Percentiles rank a stretch among this genome's conserved stretches.
Evolutionary conservation across 2,797 vertebrate species (phyloP).

Genomic region (Alcedo atthis): DNA sequence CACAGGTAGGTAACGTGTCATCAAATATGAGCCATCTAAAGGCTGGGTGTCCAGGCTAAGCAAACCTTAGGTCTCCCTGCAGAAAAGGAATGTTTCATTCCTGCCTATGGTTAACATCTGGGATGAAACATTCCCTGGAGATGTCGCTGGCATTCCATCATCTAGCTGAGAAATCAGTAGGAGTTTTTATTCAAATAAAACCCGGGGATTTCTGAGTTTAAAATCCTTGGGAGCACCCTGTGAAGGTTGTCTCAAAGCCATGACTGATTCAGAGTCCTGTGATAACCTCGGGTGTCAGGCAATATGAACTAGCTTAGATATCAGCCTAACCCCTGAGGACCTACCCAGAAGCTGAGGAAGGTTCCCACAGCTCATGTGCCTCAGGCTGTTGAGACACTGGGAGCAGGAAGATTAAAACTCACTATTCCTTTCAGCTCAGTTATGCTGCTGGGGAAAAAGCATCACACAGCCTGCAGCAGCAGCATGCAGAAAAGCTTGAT

Average conservation of each 20-base stretch:
- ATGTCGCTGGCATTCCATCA: accelerated
- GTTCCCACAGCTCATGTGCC: neutral
- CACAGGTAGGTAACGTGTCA: neutral
- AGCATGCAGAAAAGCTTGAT: neutral
- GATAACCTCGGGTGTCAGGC: neutral
- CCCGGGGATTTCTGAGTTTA: neutral
- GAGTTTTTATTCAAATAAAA: neutral
- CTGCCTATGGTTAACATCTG: neutral
- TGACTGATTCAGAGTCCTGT: neutral
- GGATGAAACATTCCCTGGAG: neutral
- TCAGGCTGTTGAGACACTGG: neutral
- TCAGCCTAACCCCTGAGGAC: neutral
- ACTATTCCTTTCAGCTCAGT: neutral
- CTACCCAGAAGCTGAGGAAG: neutral
- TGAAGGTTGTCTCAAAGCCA: accelerated
- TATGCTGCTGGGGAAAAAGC: neutral
- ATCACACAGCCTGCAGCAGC: neutral
- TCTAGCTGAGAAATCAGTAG: neutral
- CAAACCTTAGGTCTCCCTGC: neutral
- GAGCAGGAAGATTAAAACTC: neutral
- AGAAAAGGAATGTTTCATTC: neutral
- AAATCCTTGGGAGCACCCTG: neutral
- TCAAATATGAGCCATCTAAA: neutral
- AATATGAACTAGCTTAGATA: neutral
- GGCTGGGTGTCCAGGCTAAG: neutral